phyloP scores from a whole-genome alignment of 2,797 vertebrate species.

The Ceyx erithaca region DNA sequence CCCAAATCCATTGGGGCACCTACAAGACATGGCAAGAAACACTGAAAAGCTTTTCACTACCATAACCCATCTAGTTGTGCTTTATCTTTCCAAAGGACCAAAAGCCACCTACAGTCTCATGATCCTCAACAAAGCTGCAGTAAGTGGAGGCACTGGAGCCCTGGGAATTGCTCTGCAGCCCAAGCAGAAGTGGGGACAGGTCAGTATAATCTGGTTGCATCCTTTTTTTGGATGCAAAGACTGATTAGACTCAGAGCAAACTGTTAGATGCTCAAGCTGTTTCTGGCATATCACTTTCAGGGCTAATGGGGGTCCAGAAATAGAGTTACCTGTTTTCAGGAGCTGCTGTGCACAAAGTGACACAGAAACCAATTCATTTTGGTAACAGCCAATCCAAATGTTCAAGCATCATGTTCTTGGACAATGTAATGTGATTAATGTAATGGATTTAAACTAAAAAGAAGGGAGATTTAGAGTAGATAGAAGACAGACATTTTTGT shows the following conservation, averaged over 20 bases:
- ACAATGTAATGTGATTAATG: background rate
- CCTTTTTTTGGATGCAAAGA: background rate
- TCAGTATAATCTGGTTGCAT: background rate
- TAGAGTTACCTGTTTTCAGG: background rate
- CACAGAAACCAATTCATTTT: background rate
- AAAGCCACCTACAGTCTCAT: background rate
- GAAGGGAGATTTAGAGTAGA: too few relatives aligned
- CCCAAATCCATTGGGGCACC: background rate
- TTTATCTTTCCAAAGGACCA: background rate
- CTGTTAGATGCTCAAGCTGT: background rate
- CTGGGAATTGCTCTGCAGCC: background rate
- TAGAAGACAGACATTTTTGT: background rate
- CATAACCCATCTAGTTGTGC: fast-evolving
- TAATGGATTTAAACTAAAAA: too few relatives aligned
- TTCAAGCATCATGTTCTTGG: background rate
- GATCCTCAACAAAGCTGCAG: background rate
- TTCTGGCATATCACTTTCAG: background rate
- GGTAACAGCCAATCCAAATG: too few relatives aligned
- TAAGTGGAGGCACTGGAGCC: background rate
- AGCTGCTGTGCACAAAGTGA: background rate
- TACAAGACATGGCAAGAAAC: background rate
- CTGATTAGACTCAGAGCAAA: background rate
- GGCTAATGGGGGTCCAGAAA: background rate
- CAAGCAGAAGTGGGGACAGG: background rate
- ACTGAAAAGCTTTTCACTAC: background rate